phyloP scores from a whole-genome alignment of 1,140 invertebrate genomes.

The Drosophila tristis region DNA sequence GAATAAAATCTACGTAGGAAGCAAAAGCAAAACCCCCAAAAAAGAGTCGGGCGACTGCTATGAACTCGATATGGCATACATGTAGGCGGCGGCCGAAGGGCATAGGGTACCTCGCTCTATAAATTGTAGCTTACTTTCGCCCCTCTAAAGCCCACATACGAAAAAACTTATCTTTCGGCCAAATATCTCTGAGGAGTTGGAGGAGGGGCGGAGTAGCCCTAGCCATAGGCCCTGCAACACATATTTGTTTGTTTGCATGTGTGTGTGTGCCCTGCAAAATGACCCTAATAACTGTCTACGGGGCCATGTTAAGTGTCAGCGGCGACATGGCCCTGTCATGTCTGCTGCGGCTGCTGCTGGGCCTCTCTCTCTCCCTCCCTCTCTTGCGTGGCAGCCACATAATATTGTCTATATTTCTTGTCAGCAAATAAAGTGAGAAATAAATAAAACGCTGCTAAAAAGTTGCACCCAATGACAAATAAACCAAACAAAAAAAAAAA shows the following conservation, averaged over 20 bases:
- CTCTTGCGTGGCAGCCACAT: constrained; percentile 33
- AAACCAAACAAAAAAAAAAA: constrained; percentile 33
- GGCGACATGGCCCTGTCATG: constrained; percentile 76
- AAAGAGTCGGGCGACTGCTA: constrained; percentile 51
- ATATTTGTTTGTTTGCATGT: not conserved
- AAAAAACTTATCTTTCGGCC: constrained; percentile 47
- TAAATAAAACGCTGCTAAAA: constrained; percentile 78
- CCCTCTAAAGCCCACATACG: constrained; percentile 63
- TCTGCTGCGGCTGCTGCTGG: constrained; percentile 43
- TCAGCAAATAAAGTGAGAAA: constrained; percentile 79
- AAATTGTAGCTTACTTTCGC: constrained; percentile 73
- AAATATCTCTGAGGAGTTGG: constrained; percentile 21
- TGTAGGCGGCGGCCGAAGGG: constrained; percentile 58
- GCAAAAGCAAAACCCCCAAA: constrained; percentile 24
- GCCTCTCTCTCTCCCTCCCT: constrained; percentile 31
- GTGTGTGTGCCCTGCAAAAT: constrained; percentile 38
- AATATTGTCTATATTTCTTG: constrained; percentile 82
- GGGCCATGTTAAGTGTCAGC: constrained; percentile 81
- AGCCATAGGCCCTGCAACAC: too few relatives aligned
- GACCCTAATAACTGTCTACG: constrained; percentile 81
- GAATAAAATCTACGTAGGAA: constrained; percentile 15
- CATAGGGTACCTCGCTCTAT: constrained; percentile 30
- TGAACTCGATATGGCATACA: constrained; percentile 72
- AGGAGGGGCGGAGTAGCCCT: not conserved
- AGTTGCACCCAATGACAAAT: constrained; percentile 58